Percentiles rank a stretch among this genome's conserved stretches.
phyloP scores from a whole-genome alignment of 1,140 invertebrate species.

The Tetranychus cinnabarinus region DNA sequence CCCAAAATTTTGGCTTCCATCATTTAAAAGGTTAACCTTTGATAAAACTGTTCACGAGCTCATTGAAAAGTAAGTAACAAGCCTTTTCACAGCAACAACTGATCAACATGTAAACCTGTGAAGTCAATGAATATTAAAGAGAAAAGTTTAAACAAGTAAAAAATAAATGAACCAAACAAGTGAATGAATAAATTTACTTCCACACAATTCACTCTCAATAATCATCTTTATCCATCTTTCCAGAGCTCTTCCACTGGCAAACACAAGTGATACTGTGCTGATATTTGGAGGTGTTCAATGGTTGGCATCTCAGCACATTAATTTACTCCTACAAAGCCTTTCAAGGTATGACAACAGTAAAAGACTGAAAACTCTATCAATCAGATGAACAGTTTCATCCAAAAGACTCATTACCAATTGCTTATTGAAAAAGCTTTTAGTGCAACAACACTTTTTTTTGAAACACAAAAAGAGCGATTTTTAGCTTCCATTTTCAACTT shows the following conservation, averaged over 20 bases:
- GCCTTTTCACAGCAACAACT: neutral
- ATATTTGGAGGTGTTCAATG: conserved; percentile 29
- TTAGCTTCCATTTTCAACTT: neutral
- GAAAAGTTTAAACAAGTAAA: too few species aligned
- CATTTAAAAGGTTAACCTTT: conserved; percentile 22
- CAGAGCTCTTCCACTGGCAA: conserved; percentile 20
- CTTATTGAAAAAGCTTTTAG: too few species aligned
- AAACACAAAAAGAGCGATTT: too few species aligned
- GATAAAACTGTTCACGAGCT: conserved; percentile 25
- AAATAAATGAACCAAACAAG: too few species aligned
- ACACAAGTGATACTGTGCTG: conserved; percentile 22
- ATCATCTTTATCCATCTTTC: neutral
- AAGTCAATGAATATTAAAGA: neutral
- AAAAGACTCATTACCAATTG: too few species aligned
- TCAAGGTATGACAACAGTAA: conserved; percentile 17
- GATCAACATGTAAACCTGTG: neutral
- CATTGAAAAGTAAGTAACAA: conserved; percentile 19
- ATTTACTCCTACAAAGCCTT: conserved; percentile 19
- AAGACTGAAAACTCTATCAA: neutral
- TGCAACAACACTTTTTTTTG: too few species aligned
- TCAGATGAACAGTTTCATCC: neutral
- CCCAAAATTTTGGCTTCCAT: conserved; percentile 29
- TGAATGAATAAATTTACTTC: too few species aligned
- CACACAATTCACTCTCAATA: too few species aligned
- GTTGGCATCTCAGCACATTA: conserved; percentile 23